phyloP scores from a whole-genome alignment of 1,140 invertebrate species.

The Oryzaephilus surinamensis region DNA sequence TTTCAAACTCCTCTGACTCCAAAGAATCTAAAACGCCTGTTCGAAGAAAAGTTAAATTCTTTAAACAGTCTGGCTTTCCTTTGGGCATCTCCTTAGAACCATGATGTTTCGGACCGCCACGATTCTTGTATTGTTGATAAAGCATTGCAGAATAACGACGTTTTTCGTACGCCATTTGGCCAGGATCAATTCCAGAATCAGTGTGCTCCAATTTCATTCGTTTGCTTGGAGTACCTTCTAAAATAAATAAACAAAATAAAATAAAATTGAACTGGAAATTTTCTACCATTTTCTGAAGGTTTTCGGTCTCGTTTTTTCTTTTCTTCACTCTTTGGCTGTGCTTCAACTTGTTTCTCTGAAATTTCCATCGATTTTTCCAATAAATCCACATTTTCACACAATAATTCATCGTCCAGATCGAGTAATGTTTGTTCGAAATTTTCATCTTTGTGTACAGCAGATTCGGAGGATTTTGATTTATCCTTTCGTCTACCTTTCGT shows the following conservation, averaged over 20 bases:
- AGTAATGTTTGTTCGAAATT: slow-evolving; percentile 55
- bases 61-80: slow-evolving; percentile 63
- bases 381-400: slow-evolving; percentile 24
- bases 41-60: slow-evolving; percentile 68
- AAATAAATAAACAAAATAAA: not conserved
- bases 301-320: slow-evolving; percentile 12
- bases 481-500: slow-evolving; percentile 22
- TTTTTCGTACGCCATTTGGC: slow-evolving; percentile 53
- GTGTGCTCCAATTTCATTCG: slow-evolving; percentile 22
- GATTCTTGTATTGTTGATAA: slow-evolving; percentile 62
- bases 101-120: slow-evolving; percentile 64
- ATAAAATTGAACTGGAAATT: not conserved
- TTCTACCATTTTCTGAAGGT: slow-evolving; percentile 2
- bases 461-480: slow-evolving; percentile 30
- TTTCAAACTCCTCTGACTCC: slow-evolving; percentile 67
- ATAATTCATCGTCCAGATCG: slow-evolving; percentile 44
- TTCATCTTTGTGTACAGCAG: slow-evolving; percentile 51
- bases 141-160: slow-evolving; percentile 48
- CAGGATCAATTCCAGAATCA: slow-evolving; percentile 35
- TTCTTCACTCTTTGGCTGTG: slow-evolving; percentile 15
- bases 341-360: too few relatives aligned
- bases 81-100: slow-evolving; percentile 74
- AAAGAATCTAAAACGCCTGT: slow-evolving; percentile 85
- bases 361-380: slow-evolving; percentile 30
- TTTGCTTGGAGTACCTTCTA: slow-evolving; percentile 5